Conservation (phyloP, 2,797 vertebrate species). For the Sorex maritimensis region DNA sequence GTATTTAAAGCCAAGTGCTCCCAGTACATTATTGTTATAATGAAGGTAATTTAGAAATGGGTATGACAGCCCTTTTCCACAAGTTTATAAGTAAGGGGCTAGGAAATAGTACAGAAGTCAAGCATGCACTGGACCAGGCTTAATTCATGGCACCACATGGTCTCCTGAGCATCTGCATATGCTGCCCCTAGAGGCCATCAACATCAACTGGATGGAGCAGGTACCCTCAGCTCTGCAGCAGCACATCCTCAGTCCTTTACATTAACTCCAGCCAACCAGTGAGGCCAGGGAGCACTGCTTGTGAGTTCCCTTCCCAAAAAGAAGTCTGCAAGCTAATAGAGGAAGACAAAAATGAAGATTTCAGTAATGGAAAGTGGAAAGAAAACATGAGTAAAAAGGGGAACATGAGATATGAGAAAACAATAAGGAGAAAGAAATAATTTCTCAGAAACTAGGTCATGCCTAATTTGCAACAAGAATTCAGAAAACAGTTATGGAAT, state of each 20-base stretch:
- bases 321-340: slow-evolving; percentile 5
- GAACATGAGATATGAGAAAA: slow-evolving; percentile 28
- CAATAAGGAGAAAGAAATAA: slow-evolving; percentile 32
- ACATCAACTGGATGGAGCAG: too few relatives aligned
- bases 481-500: slow-evolving; percentile 50
- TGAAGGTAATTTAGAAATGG: neutral
- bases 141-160: too few relatives aligned
- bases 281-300: too few relatives aligned
- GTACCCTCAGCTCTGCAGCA: too few relatives aligned
- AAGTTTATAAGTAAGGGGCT: too few relatives aligned
- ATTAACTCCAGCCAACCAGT: too few relatives aligned
- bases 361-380: slow-evolving; percentile 60
- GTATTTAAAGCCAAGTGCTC: neutral
- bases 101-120: too few relatives aligned
- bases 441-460: neutral
- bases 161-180: too few relatives aligned
- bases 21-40: neutral
- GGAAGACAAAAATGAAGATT: slow-evolving; percentile 2
- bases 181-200: too few relatives aligned
- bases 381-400: neutral
- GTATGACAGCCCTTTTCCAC: neutral
- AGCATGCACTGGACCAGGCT: too few relatives aligned
- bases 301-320: too few relatives aligned
- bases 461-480: slow-evolving; percentile 46
- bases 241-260: too few relatives aligned